Base-by-base conservation (phyloP, 2,888 invertebrate genomes). In the Drosophila algonquin region DNA sequence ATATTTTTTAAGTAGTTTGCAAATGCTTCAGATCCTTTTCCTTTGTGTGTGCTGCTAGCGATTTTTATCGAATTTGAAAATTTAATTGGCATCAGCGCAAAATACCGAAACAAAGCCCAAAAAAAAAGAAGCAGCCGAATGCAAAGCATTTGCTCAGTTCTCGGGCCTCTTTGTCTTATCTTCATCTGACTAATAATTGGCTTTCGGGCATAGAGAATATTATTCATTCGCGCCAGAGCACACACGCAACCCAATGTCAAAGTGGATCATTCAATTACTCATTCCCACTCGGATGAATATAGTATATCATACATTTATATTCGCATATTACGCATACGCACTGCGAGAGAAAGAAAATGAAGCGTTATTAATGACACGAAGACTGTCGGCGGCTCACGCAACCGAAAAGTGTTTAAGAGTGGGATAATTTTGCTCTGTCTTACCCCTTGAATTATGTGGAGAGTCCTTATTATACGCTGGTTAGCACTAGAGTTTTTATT, bases 31-130 rank as follows among this genome's bases (percentile, higher is more conserved):
- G 35, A 71, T 54, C 73, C 73, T 55, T 48, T 56, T 40, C n/a
- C n/a, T 45, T 14, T 81, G 54, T 67, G 40, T 59, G 12, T 67
- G 40, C 40, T 40, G 40, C 69, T 62, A 56, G 57, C 80, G 86
- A 82, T 87, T 71, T 81, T 77, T 61, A 83, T 83, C 82, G 72
- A 71, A 70, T 57, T 69, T 67, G 70, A 71, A 77, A 69, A 68
- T 68, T 86, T 83, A 83, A 88, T 83, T 83, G 83, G 87, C 84
- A 60, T 68, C 51, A 61, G 16, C 50, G 73, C 65, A 79, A 79
- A 40, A 40, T 40, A 40, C 40, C 40, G 40, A 40, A 40, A 40
- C 55, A 27, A 45, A 45, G 24, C 16, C 18, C 46, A 14, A 47
- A 40, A 32, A 56, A n/a, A 54, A 30, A 75, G 45, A 46, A 63